These are phyloP conservation scores for Ctenopoma kingsleyae DNA, from an alignment of 2,797 vertebrate genomes.

Conservation along the genomic window DNA sequence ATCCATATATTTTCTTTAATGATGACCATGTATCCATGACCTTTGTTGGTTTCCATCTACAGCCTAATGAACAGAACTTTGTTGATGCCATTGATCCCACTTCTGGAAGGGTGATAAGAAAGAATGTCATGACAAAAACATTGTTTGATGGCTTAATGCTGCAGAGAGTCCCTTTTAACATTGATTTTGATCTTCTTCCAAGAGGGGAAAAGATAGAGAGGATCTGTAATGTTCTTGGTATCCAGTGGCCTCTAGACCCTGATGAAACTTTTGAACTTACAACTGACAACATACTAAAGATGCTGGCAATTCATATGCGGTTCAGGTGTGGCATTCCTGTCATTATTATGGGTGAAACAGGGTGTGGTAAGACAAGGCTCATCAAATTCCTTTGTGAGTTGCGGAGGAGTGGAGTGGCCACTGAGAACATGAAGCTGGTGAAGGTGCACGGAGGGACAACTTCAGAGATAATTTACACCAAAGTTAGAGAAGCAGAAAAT, in stretches of 20 bases:
- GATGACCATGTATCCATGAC: constrained; percentile 93
- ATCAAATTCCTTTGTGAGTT: constrained; percentile 93
- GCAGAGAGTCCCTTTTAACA: constrained; percentile 93
- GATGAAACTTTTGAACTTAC: constrained; percentile 96
- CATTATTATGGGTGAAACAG: constrained; percentile 97
- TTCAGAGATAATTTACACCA: constrained; percentile 88
- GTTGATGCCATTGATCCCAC: constrained; percentile 89
- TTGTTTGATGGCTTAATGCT: constrained; percentile 85
- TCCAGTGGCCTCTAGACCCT: constrained; percentile 90
- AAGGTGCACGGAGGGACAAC: constrained; percentile 97
- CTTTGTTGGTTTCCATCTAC: constrained; percentile 95
- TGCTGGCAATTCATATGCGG: constrained; percentile 96
- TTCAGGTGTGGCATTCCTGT: constrained; percentile 97
- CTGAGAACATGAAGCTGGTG: constrained; percentile 93
- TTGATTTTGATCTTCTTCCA: constrained; percentile 88
- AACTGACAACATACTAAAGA: constrained; percentile 94
- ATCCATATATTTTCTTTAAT: constrained; percentile 98
- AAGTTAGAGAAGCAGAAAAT: constrained; percentile 87
- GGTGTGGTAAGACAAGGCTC: constrained; percentile 96
- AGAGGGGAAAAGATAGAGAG: constrained; percentile 90
- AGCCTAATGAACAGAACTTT: constrained; percentile 51
- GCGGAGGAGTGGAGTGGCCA: constrained; percentile 72
- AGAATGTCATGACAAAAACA: constrained; percentile 84
- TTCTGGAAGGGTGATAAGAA: constrained; percentile 84
- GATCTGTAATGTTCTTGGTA: constrained; percentile 91